Conservation (phyloP, 2,888 invertebrate species). For the Nemurella pictetii region DNA sequence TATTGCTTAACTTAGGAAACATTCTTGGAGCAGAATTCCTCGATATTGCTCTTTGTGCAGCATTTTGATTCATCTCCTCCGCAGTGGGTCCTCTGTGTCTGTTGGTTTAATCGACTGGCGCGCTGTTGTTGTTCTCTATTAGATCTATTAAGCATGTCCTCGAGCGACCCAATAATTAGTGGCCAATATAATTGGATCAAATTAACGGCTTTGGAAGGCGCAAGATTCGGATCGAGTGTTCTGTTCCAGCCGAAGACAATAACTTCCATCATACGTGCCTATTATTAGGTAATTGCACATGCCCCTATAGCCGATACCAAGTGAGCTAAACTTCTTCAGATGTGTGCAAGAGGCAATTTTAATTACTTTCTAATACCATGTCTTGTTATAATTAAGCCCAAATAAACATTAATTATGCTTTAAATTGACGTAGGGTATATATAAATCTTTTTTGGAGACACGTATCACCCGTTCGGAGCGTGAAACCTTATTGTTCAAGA, state of each 20-base stretch:
- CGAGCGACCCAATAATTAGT: not conserved
- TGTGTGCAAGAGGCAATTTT: not conserved
- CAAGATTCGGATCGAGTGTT: not conserved
- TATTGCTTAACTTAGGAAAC: not conserved
- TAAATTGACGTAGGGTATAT: not conserved
- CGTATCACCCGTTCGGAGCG: not conserved
- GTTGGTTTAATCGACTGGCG: not conserved
- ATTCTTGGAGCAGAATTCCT: not conserved
- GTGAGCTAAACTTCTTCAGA: not conserved
- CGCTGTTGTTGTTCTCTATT: not conserved
- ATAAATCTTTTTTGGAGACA: not conserved
- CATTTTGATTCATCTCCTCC: not conserved
- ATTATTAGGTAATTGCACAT: not conserved
- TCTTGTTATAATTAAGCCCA: constrained; percentile 6
- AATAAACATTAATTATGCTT: constrained; percentile 26
- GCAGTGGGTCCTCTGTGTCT: not conserved
- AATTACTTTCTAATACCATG: constrained; percentile 17
- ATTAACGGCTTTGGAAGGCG: not conserved
- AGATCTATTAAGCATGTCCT: not conserved
- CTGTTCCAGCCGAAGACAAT: not conserved
- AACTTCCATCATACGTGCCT: not conserved
- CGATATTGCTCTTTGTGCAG: not conserved
- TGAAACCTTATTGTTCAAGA: not conserved
- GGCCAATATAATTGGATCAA: not conserved
- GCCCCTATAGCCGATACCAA: not conserved